Evolutionary conservation across 2,888 invertebrate genomes (phyloP), one percentile per base, ranked within the genome.

Genomic region (Endomychus coccineus): DNA sequence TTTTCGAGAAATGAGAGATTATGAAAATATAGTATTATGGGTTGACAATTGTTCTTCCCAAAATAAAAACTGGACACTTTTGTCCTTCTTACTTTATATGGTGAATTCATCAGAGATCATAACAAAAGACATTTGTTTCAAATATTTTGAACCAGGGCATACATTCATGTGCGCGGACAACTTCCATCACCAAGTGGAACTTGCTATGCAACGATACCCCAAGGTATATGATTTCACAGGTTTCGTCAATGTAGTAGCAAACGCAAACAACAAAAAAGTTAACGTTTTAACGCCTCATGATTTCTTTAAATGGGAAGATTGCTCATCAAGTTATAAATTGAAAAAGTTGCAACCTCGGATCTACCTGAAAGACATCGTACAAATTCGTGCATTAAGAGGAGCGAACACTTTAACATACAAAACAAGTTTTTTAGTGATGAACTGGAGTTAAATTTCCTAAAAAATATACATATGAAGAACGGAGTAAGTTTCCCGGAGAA

Each of bases 141-240:
- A 43, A 36, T 46, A 44, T 27, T 46, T 48, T 33, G 41, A 46
- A 35, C 41, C 46, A 34, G 45, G 49, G 4, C 47, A 49, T 30
- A 45, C 43, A 6, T 49, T 49, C 25, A 49, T 47, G 45, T 16
- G 27, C 4, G 44, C 45, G 10, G 48, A 49, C 24, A 24, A 24
- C 25, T 44, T 46, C 16, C 43, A 45, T 29, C 41, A 44, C 23
- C 42, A 45, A 38, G 44, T 46, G 6, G 42, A 45, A 35, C 23
- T 33, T 19, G 30, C 41, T 25, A 25, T 43, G 25, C 31, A 45
- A 28, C 16, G 23, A 34, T 36, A 16, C 17, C 37, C 37, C 17
- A 45, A 44, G 27, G 27, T 44, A 6, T 37, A 30, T 21, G 45
- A 44, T 21, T 44, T 40, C 25, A 16, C 15, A 13, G 45, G 44